Base-by-base conservation (phyloP, 2,888 invertebrate species). In the Erebia aethiops region DNA sequence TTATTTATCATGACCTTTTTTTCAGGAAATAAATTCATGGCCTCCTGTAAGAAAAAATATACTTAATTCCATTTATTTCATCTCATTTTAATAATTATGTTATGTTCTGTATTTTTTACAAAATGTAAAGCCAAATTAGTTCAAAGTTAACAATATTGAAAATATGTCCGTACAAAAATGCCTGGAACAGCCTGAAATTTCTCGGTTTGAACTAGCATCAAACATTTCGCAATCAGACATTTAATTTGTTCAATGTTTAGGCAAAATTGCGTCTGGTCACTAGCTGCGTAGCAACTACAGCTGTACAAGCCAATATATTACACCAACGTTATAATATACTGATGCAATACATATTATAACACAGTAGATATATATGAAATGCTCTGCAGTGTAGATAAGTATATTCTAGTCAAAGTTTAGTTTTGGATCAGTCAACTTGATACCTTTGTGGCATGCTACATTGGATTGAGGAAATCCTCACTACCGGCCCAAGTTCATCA, bases 1-100 rank as follows among this genome's bases (percentile, higher is more conserved):
- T 92, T 92, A 92, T 91, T 87, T 86, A 82, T 78, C 21, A 78
- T 21, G 56, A 13, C 21, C 3, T 54, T 54, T 41, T 54, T 56
- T 54, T 11, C 2, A 43, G 16, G 13, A 54, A 41, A 54, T 1
- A 26, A 26, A 26, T 54, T 35, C 10, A n/a, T n/a, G 9, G 21
- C 2, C 9, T 35, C 4, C 52, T 54, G 5, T 52, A 7, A 41
- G 16, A 21, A 74, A 71, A 21, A 66, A 76, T 26, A 68, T 49
- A n/a, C n/a, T n/a, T n/a, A 69, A 54, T 35, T n/a, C 7, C 9
- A 16, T 16, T 4, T 9, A 21, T 11, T 18, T 54, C 10, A 18
- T 11, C 35, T 35, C 7, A 35, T 35, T 7, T 35, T 1, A 11
- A 46, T 2, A 11, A 13, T 2, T 2, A 13, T 46, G 13, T 46